Percentiles rank a stretch among this genome's conserved stretches.
Evolutionary conservation across 2,888 invertebrate species (phyloP).

Genomic region (Leptogaster cylindrica): DNA sequence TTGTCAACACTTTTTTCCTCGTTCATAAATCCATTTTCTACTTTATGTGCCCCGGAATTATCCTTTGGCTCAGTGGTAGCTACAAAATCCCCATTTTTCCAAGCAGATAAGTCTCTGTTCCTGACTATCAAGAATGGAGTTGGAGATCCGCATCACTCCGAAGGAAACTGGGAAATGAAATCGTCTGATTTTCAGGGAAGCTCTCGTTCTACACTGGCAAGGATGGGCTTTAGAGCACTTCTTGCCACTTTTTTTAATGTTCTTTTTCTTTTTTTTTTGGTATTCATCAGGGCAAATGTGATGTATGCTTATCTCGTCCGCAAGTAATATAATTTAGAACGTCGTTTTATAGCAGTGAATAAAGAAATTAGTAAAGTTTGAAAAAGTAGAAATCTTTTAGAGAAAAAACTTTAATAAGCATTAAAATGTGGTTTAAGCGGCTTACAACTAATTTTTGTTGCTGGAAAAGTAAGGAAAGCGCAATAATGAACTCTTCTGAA

Average conservation of each 20-base stretch:
- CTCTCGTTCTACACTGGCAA: background rate
- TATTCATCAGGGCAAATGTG: constrained; percentile 6
- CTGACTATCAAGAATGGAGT: constrained; percentile 28
- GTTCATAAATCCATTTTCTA: constrained; percentile 31
- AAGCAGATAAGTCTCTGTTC: constrained; percentile 20
- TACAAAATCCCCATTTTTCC: constrained; percentile 25
- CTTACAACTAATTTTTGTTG: too few relatives aligned
- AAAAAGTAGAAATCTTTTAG: background rate
- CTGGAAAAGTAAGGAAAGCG: too few relatives aligned
- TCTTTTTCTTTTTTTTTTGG: background rate
- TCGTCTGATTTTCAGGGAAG: constrained; percentile 7
- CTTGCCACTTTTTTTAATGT: constrained; percentile 10
- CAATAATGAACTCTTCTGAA: too few relatives aligned
- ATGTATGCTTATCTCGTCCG: constrained; percentile 2
- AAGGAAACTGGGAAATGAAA: constrained; percentile 6
- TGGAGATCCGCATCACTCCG: background rate
- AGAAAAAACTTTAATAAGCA: too few relatives aligned
- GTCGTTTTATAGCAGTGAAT: background rate
- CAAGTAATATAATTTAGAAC: constrained; percentile 7
- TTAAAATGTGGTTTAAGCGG: too few relatives aligned
- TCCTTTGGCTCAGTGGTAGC: constrained; percentile 25
- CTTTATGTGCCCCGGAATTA: constrained; percentile 26
- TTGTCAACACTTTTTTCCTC: constrained; percentile 30
- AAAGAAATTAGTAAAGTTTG: background rate
- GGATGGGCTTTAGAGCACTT: constrained; percentile 5